phyloP scores from a whole-genome alignment of 2,113 vertebrate genomes.

The Ciconia boyciana region DNA sequence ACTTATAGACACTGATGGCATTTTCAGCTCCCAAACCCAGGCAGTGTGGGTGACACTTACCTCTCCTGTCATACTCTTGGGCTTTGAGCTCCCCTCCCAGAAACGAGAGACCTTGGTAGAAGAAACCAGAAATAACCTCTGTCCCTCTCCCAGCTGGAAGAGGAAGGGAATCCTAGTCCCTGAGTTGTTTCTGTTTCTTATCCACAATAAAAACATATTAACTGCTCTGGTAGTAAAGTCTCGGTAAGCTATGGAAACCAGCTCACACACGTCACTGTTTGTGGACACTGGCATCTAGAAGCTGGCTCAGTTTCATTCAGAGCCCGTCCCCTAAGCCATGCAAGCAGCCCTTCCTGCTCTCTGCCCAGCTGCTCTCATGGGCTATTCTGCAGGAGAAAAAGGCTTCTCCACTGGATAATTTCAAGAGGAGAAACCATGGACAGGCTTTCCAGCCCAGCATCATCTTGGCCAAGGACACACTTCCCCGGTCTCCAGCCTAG shows the following conservation, averaged over 20 bases:
- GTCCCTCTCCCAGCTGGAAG: not conserved
- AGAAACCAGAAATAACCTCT: not conserved
- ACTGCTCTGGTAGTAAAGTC: not conserved
- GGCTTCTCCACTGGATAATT: not conserved
- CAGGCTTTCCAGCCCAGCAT: not conserved
- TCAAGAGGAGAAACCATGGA: not conserved
- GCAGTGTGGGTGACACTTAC: not conserved
- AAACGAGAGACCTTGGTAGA: not conserved
- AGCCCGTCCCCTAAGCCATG: not conserved
- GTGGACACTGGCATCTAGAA: not conserved
- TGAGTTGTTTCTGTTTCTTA: not conserved
- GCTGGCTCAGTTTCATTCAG: not conserved
- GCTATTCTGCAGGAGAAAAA: not conserved
- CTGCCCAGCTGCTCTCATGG: not conserved
- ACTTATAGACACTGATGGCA: not conserved
- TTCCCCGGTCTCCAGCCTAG: accelerated
- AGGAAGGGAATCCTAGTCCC: not conserved
- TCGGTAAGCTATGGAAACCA: not conserved
- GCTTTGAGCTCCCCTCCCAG: not conserved
- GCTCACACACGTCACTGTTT: accelerated
- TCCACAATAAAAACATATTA: not conserved
- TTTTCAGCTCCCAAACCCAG: not conserved
- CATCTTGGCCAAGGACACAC: not conserved
- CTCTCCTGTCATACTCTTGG: not conserved
- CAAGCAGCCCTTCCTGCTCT: not conserved